Evolutionary conservation across 37 sponge, comb jelly and placozoan genomes (phyloP).

Genomic region (Aplysina aerophoba): DNA sequence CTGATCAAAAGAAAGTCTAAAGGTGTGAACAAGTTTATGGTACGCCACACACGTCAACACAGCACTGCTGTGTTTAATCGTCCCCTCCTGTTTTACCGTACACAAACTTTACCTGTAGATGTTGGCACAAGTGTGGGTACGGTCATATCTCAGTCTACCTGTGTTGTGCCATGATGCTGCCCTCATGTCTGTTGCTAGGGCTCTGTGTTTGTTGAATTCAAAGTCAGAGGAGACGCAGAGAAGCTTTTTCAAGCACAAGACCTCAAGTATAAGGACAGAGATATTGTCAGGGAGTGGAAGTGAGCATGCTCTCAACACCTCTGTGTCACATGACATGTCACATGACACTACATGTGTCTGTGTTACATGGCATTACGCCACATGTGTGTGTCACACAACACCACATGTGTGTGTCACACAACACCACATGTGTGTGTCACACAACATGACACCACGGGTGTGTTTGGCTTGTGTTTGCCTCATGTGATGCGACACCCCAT

Average conservation of each 20-base stretch:
- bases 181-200: conserved; percentile 36
- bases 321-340: no score
- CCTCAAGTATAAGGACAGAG: conserved; percentile 51
- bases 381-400: no score
- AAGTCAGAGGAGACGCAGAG: background rate
- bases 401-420: no score
- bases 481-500: no score
- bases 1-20: background rate
- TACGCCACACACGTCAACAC: background rate
- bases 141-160: background rate
- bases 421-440: no score
- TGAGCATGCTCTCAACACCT: conserved; percentile 11
- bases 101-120: no score
- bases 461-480: no score
- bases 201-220: conserved; percentile 83
- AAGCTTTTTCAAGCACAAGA: conserved; percentile 39
- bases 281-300: conserved; percentile 64
- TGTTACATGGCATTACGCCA: no score
- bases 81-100: background rate
- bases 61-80: background rate
- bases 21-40: conserved; percentile 50
- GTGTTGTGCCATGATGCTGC: no score
- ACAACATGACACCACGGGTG: no score
- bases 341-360: no score
- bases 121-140: no score